Evolutionary conservation across 1,140 invertebrate genomes (phyloP), one percentile per base, ranked within the genome.

Genomic region (Reticulitermes speratus): DNA sequence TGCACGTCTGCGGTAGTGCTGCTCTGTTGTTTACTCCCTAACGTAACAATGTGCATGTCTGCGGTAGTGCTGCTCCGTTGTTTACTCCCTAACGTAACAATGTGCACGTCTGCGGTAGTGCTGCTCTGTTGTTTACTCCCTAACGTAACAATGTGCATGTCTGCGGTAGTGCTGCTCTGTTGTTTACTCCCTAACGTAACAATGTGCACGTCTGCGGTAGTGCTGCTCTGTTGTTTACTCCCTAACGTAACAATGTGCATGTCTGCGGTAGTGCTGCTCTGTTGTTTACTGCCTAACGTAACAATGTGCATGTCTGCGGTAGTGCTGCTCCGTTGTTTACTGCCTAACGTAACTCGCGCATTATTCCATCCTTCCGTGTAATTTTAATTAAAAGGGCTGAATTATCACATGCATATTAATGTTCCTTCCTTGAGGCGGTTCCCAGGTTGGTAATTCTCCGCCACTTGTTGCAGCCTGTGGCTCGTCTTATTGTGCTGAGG

Each of bases 351-450:
- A 75, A 75, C 65, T 75, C 65, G 25, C 65, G 65, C n/a, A 75
- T 75, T 75, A 75, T 75, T 75, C 65, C 65, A 75, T 75, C 65
- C 65, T 75, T 25, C 65, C 65, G 65, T 75, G 65, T 75, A 75
- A 75, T 75, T 75, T 75, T 75, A 75, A 75, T 75, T 75, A 75
- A 75, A 75, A 75, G 65, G 65, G 65, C n/a, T 75, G 65, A 75
- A 75, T 75, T 75, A 75, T 30, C 65, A 75, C 65, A 75, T 75
- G 65, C 65, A 75, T 75, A 75, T 75, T 75, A 75, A 75, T 30
- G 65, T n/a, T n/a, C n/a, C n/a, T n/a, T n/a, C n/a, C n/a, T n/a
- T n/a, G n/a, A n/a, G n/a, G n/a, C n/a, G n/a, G n/a, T n/a, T n/a
- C n/a, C n/a, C n/a, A n/a, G n/a, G n/a, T n/a, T n/a, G n/a, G n/a